Evolutionary conservation across 2,888 invertebrate genomes (phyloP), one percentile per base, ranked within the genome.

Genomic region (Ganaspis brasiliensis): DNA sequence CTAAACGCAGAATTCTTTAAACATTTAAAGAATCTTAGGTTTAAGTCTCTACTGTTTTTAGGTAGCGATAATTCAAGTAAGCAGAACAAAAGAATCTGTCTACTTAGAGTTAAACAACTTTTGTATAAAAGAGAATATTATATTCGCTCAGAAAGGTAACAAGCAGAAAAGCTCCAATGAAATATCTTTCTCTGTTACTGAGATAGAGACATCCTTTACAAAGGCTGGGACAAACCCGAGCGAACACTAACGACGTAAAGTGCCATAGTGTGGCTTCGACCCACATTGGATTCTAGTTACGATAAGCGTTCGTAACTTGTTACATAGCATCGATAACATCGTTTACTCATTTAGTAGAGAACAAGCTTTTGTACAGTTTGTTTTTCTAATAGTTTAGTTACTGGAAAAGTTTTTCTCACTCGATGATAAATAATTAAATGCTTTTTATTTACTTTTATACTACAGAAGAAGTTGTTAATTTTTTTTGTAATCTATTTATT

Each of bases 271-370:
- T 72, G 72, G 67, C 31, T 72, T 76, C 74, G 76, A 76, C 75
- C 81, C 77, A 59, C 76, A 67, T 71, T 73, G 80, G 80, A 82
- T 80, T 80, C 49, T 75, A 61, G 75, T 75, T 61, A 71, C 52
- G 82, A 82, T 82, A 80, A 82, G 35, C 73, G 74, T 55, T 52
- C n/a, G 26, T 71, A 75, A 77, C 74, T 78, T 77, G 81, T 78
- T 81, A 78, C 78, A 70, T 63, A 19, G 37, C 12, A 21, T 67
- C 19, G 40, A 67, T 67, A 40, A 12, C 63, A 67, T 67, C 67
- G 9, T 67, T 67, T 24, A 45, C 63, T 40, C 63, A 40, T 40
- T 40, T n/a, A 63, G 19, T 19, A 1, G 6, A 52, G 9, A 5
- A 52, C 16, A 52, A 52, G 52, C 52, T 40, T 40, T 40, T 1